These are phyloP conservation scores for Piaya cayana DNA, from an alignment of 2,113 vertebrate genomes.

Conservation along the genomic window DNA sequence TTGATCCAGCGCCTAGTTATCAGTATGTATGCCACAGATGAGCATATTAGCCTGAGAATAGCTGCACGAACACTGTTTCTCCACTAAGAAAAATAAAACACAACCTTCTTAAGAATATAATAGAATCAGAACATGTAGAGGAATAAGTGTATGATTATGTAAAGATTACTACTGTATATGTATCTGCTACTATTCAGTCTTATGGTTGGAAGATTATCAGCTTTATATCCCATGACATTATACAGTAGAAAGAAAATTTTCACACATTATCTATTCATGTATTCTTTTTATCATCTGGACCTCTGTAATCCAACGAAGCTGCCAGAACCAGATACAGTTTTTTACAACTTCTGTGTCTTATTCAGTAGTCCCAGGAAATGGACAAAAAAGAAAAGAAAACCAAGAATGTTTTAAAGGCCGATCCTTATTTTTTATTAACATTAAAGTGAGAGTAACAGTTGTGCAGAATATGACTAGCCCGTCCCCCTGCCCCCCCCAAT, in stretches of 20 bases:
- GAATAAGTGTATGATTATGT: not conserved
- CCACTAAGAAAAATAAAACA: not conserved
- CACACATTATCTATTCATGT: not conserved
- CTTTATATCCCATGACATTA: not conserved
- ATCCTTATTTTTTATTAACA: not conserved
- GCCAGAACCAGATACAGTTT: not conserved
- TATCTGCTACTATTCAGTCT: not conserved
- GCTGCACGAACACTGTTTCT: not conserved
- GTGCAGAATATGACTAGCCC: not conserved
- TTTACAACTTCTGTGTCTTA: not conserved
- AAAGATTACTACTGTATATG: not conserved
- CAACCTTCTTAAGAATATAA: not conserved
- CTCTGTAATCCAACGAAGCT: not conserved
- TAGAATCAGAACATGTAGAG: not conserved
- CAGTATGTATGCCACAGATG: accelerated
- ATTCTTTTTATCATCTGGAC: slow-evolving; percentile 14
- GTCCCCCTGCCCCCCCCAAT: too few species aligned
- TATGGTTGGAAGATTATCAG: not conserved
- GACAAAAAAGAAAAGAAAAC: not conserved
- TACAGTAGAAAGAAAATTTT: not conserved
- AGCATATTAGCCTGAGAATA: not conserved
- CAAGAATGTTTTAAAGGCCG: not conserved
- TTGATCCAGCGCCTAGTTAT: not conserved
- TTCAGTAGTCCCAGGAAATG: not conserved
- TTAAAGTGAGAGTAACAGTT: not conserved